These are phyloP conservation scores for Drosophila sp. DNA, from an alignment of 1,140 invertebrate genomes.

Conservation along the genomic window DNA sequence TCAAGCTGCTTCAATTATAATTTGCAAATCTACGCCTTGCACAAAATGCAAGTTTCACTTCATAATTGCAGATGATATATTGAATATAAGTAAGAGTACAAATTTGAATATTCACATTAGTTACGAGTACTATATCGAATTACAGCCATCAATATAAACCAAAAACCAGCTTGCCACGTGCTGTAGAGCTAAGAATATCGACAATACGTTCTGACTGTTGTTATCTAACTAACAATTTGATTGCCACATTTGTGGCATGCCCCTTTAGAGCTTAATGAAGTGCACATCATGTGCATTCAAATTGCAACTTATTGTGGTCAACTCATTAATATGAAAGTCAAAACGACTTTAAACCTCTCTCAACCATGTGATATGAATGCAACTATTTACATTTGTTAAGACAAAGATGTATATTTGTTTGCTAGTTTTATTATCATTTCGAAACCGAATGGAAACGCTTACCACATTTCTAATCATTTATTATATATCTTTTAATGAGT, in stretches of 20 bases:
- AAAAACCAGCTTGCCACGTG: constrained; percentile 27
- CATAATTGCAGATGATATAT: constrained; percentile 20
- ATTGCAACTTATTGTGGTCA: constrained; percentile 47
- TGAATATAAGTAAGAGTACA: background rate
- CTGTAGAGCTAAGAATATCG: constrained; percentile 1
- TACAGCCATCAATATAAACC: constrained; percentile 42
- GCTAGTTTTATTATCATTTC: too few relatives aligned
- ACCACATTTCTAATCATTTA: too few relatives aligned
- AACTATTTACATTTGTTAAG: background rate
- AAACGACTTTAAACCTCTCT: constrained; percentile 22
- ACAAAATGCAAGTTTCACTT: constrained; percentile 32
- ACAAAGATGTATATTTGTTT: background rate
- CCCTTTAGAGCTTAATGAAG: constrained; percentile 34
- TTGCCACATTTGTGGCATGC: constrained; percentile 15
- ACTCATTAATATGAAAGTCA: constrained; percentile 42
- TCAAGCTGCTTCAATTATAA: constrained; percentile 60
- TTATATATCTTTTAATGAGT: too few relatives aligned
- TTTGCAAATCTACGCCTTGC: constrained; percentile 42
- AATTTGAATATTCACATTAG: constrained; percentile 14
- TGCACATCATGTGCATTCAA: constrained; percentile 44
- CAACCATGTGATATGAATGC: background rate
- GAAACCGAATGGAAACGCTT: background rate
- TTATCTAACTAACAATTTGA: constrained; percentile 39
- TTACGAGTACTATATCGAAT: constrained; percentile 41
- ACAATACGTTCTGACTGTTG: constrained; percentile 3